Evolutionary conservation across 2,113 vertebrate genomes (phyloP).

Genomic region (Tetraodon nigroviridis): DNA sequence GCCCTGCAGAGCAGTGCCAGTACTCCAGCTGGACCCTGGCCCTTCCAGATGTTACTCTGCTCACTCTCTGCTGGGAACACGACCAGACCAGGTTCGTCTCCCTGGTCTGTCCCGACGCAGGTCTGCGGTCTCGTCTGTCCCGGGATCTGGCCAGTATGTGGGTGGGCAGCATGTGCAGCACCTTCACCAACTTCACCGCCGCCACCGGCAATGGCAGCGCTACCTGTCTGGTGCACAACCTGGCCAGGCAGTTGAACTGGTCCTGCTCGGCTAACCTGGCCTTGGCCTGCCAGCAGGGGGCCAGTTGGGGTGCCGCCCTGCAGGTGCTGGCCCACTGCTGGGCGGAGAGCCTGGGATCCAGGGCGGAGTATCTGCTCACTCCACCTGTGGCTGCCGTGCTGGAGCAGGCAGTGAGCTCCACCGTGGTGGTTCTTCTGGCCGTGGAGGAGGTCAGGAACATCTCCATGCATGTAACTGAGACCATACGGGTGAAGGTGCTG

Average conservation of each 20-base stretch:
- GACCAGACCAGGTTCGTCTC: conserved; percentile 70
- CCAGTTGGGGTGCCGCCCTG: conserved; percentile 48
- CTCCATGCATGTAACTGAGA: conserved; percentile 57
- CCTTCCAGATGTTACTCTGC: conserved; percentile 54
- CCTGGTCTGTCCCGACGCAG: conserved; percentile 57
- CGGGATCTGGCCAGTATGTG: conserved; percentile 66
- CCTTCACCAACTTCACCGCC: conserved; percentile 49
- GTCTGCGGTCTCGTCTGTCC: conserved; percentile 53
- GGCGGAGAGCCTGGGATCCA: conserved; percentile 58
- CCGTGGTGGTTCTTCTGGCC: conserved; percentile 67
- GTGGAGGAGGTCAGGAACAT: conserved; percentile 70
- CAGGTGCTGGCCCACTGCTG: conserved; percentile 68
- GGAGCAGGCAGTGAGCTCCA: conserved; percentile 57
- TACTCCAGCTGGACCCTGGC: conserved; percentile 69
- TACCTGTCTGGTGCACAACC: conserved; percentile 56
- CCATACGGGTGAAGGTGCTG: conserved; percentile 60
- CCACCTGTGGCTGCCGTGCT: conserved; percentile 45
- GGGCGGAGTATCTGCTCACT: conserved; percentile 44
- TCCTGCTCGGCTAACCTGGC: conserved; percentile 67
- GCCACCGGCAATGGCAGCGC: not conserved
- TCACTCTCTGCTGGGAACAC: conserved; percentile 75
- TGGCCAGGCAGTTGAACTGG: conserved; percentile 69
- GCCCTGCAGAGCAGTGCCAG: conserved; percentile 59
- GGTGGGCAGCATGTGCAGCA: conserved; percentile 68
- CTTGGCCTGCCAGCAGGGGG: conserved; percentile 60